These are phyloP conservation scores for Drosophila ficusphila DNA, from an alignment of 1,140 invertebrate species.

Conservation along the genomic window DNA sequence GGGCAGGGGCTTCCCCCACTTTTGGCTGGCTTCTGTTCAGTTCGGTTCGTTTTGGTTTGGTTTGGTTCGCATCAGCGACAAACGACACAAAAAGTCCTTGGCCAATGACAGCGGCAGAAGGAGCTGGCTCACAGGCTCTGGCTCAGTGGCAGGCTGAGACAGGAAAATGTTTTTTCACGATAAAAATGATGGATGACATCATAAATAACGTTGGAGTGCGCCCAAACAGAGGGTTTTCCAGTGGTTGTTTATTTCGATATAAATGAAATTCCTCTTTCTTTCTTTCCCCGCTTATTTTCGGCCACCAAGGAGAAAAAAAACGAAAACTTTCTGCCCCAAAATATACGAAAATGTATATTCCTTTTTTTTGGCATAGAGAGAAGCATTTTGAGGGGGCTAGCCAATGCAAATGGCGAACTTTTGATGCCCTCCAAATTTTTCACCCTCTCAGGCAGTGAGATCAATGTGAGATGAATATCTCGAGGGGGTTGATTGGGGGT, in stretches of 20 bases:
- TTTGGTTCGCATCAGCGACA: conserved; percentile 67
- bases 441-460: conserved; percentile 24
- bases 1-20: conserved; percentile 5
- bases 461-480: conserved; percentile 60
- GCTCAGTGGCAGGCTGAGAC: conserved; percentile 74
- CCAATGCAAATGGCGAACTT: conserved; percentile 71
- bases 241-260: conserved; percentile 84
- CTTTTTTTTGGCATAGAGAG: conserved; percentile 58
- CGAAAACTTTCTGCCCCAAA: conserved; percentile 62
- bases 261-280: conserved; percentile 79
- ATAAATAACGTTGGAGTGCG: conserved; percentile 84
- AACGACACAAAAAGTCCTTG: conserved; percentile 80
- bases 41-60: conserved; percentile 10
- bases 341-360: conserved; percentile 32
- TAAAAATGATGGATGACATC: conserved; percentile 84
- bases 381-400: conserved; percentile 8
- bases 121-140: conserved; percentile 35
- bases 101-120: conserved; percentile 69
- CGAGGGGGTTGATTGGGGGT: conserved; percentile 40
- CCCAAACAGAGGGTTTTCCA: conserved; percentile 81
- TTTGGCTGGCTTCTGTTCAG: conserved; percentile 4
- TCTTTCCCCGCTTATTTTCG: conserved; percentile 61
- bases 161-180: conserved; percentile 84
- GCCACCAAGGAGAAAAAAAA: conserved; percentile 49
- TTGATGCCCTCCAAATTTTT: conserved; percentile 53